Percentiles rank a stretch among this genome's conserved stretches.
phyloP scores from a whole-genome alignment of 2,797 vertebrate genomes.

The Sebastes steindachneri region DNA sequence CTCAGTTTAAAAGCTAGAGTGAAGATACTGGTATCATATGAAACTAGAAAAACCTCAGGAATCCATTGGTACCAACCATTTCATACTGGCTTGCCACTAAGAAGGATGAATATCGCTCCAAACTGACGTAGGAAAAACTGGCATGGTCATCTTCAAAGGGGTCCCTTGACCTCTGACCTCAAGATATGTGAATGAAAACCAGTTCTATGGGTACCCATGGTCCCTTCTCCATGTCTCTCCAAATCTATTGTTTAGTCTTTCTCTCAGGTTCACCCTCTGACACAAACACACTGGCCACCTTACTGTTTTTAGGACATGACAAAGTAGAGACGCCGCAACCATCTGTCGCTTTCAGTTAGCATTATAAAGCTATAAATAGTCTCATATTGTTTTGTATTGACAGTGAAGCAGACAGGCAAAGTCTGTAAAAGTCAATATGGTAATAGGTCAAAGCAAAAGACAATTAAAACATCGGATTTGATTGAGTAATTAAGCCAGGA shows the following conservation, averaged over 20 bases:
- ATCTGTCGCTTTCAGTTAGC: background rate
- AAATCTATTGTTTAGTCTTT: background rate
- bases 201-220: too few relatives aligned
- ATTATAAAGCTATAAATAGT: background rate
- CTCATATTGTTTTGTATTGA: background rate
- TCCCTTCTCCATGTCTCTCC: background rate
- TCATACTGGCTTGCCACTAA: fast-evolving
- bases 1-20: too few relatives aligned
- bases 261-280: background rate
- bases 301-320: background rate
- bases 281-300: background rate
- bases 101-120: too few relatives aligned
- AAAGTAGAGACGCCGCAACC: background rate
- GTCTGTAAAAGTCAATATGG: background rate
- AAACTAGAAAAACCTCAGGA: too few relatives aligned
- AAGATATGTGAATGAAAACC: too few relatives aligned
- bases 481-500: conserved; percentile 2
- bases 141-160: too few relatives aligned
- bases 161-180: too few relatives aligned
- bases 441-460: background rate
- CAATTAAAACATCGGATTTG: background rate
- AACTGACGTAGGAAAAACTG: too few relatives aligned
- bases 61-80: too few relatives aligned
- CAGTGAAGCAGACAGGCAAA: background rate
- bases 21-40: too few relatives aligned